Conservation (phyloP, 2,888 invertebrate species). For the Megaustenia siamemsis region DNA sequence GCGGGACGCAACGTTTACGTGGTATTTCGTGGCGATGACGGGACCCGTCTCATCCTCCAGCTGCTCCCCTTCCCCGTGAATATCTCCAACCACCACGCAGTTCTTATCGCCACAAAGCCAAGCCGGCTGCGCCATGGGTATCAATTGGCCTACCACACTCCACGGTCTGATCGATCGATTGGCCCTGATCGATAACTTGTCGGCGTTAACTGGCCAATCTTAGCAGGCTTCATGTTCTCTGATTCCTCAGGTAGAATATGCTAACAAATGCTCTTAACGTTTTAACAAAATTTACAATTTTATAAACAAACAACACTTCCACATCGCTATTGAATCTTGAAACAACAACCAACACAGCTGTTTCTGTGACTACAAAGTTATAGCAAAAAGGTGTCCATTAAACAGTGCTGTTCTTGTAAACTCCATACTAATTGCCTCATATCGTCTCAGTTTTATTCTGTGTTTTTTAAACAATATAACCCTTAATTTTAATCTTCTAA, state of each 20-base stretch:
- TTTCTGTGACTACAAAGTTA: not conserved
- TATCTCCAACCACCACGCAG: not conserved
- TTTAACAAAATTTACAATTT: not conserved
- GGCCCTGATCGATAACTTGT: slow-evolving; percentile 32
- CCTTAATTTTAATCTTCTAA: not conserved
- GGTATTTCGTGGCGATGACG: slow-evolving; percentile 25
- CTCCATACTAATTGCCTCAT: not conserved
- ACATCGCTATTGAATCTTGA: not conserved
- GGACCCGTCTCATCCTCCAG: not conserved
- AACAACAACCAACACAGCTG: not conserved
- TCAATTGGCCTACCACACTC: not conserved
- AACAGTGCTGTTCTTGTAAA: not conserved
- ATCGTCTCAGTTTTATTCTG: not conserved
- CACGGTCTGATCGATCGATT: slow-evolving; percentile 38
- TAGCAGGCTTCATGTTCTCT: slow-evolving; percentile 25
- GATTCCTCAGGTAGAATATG: not conserved
- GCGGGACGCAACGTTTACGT: not conserved
- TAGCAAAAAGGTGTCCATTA: not conserved
- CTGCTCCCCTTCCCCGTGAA: not conserved
- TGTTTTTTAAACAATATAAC: not conserved
- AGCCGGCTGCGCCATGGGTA: slow-evolving; percentile 36
- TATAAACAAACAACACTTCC: not conserved
- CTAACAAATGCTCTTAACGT: not conserved
- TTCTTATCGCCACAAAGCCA: slow-evolving; percentile 38
- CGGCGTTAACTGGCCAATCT: slow-evolving; percentile 46